These are phyloP conservation scores for Tupaia tana DNA, from an alignment of 2,113 vertebrate species.

Conservation along the genomic window DNA sequence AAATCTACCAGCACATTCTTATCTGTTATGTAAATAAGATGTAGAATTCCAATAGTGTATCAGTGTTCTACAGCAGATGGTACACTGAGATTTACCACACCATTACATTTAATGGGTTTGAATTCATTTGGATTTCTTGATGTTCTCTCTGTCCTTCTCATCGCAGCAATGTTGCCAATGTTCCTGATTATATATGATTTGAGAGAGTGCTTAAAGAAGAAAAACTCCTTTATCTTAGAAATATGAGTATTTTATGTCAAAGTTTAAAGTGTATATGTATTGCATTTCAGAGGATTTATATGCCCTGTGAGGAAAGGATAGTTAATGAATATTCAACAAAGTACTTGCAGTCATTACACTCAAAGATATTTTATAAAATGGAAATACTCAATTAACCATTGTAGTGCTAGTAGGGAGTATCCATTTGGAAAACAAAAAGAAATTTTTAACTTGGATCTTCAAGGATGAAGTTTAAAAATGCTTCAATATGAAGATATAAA, in stretches of 20 bases:
- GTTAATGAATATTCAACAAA: slow-evolving; percentile 91
- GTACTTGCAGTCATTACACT: slow-evolving; percentile 81
- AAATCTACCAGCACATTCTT: slow-evolving; percentile 90
- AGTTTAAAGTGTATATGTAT: slow-evolving; percentile 86
- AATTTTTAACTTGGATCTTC: slow-evolving; percentile 49
- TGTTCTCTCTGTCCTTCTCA: slow-evolving; percentile 89
- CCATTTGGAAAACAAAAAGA: slow-evolving; percentile 81
- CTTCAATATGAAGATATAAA: slow-evolving; percentile 1
- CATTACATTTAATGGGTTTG: slow-evolving; percentile 93
- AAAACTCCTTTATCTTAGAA: slow-evolving; percentile 86
- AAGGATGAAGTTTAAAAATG: slow-evolving; percentile 37
- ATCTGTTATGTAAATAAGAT: slow-evolving; percentile 93
- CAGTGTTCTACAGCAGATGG: slow-evolving; percentile 90
- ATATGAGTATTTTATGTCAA: slow-evolving; percentile 88
- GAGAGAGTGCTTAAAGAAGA: slow-evolving; percentile 88
- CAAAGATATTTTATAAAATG: slow-evolving; percentile 86
- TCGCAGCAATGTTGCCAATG: slow-evolving; percentile 86
- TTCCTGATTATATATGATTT: slow-evolving; percentile 91
- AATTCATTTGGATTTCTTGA: slow-evolving; percentile 92
- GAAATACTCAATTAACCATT: slow-evolving; percentile 82
- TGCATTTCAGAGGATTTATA: slow-evolving; percentile 86
- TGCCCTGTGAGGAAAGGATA: slow-evolving; percentile 81
- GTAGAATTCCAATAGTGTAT: slow-evolving; percentile 91
- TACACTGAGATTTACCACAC: slow-evolving; percentile 92
- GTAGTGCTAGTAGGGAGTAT: slow-evolving; percentile 78